Conservation (phyloP, 1,140 invertebrate genomes). For the Plectrocnemia conspersa region DNA sequence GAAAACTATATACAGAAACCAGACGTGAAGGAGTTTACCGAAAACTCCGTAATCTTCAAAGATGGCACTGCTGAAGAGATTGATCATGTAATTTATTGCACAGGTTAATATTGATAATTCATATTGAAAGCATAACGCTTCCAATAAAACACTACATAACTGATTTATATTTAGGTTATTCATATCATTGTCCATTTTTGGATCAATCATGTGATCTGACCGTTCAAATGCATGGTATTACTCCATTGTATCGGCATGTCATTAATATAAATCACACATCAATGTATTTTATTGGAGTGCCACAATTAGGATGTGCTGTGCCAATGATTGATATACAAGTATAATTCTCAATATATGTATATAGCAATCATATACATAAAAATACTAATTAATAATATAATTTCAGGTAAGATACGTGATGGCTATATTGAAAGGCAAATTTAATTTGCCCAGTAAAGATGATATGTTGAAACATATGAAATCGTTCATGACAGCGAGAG, state of each 20-base stretch:
- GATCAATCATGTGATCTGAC: conserved; percentile 54
- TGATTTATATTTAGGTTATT: conserved; percentile 59
- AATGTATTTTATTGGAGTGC: conserved; percentile 69
- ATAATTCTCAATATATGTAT: background rate
- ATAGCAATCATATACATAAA: background rate
- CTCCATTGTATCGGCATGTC: conserved; percentile 70
- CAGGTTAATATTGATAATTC: conserved; percentile 52
- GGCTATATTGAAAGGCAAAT: conserved; percentile 14
- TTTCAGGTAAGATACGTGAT: conserved; percentile 26
- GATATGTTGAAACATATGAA: conserved; percentile 18
- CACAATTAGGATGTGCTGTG: conserved; percentile 37
- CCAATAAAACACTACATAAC: too few relatives aligned
- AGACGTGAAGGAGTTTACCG: conserved; percentile 54
- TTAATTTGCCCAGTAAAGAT: conserved; percentile 28
- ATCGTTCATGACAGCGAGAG: conserved; percentile 13
- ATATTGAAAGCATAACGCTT: too few relatives aligned
- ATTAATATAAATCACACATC: conserved; percentile 66
- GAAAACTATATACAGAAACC: conserved; percentile 61
- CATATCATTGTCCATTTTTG: conserved; percentile 64
- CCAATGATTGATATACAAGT: conserved; percentile 33
- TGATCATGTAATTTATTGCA: conserved; percentile 74
- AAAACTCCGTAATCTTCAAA: conserved; percentile 54
- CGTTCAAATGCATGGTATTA: conserved; percentile 59
- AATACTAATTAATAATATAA: conserved; percentile 5
- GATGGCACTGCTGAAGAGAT: conserved; percentile 59